These are phyloP conservation scores for Chaetogeoica ovagalla DNA, from an alignment of 2,888 invertebrate genomes.

Conservation along the genomic window DNA sequence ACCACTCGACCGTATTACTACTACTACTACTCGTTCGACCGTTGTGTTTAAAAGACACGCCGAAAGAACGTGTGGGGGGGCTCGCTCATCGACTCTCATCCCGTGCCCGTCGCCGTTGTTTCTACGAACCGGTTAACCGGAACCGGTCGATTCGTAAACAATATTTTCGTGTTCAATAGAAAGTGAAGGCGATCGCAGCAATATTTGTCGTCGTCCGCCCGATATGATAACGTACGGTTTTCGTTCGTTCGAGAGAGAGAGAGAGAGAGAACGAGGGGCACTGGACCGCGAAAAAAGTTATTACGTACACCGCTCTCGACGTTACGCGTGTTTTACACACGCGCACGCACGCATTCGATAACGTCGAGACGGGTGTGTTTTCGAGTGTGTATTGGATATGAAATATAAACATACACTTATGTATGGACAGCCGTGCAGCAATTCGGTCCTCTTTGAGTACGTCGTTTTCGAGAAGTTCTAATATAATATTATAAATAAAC, in stretches of 20 bases:
- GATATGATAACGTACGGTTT: conserved; percentile 17
- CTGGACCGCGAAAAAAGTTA: conserved; percentile 24
- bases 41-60: neutral
- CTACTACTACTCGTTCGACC: neutral
- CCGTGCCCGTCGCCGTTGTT: neutral
- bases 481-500: neutral
- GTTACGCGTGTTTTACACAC: no score
- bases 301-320: neutral
- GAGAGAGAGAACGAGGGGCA: no score
- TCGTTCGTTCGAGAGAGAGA: neutral
- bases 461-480: conserved; percentile 6
- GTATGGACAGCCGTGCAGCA: neutral
- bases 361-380: conserved; percentile 2
- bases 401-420: neutral
- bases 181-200: conserved; percentile 31
- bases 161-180: conserved; percentile 16
- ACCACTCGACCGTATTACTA: conserved; percentile 33
- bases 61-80: neutral
- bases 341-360: conserved; percentile 1
- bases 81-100: conserved; percentile 14
- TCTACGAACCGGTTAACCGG: conserved; percentile 11
- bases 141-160: neutral
- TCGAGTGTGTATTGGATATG: neutral
- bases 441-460: neutral
- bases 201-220: neutral